These are phyloP conservation scores for Paratilapia polleni DNA, from an alignment of 2,113 vertebrate genomes.

Conservation along the genomic window DNA sequence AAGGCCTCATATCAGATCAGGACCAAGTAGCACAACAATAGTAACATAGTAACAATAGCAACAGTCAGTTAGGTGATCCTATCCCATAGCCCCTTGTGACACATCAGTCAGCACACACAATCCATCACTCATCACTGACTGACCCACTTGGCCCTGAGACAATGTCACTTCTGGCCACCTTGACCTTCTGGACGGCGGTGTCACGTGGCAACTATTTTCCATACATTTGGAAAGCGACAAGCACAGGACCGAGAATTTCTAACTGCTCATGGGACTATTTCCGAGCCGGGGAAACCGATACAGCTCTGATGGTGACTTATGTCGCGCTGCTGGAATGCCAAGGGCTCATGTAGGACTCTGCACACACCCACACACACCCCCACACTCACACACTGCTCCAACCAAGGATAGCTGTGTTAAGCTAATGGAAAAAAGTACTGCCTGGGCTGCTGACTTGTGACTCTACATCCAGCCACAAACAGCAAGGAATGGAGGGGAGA, in stretches of 20 bases:
- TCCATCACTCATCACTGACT: slow-evolving; percentile 52
- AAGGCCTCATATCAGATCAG: slow-evolving; percentile 17
- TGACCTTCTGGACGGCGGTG: not conserved
- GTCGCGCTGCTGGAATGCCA: slow-evolving; percentile 53
- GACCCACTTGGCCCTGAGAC: slow-evolving; percentile 62
- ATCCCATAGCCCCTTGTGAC: slow-evolving; percentile 24
- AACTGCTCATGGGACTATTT: slow-evolving; percentile 61
- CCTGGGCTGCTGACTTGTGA: slow-evolving; percentile 50
- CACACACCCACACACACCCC: not conserved
- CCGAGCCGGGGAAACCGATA: slow-evolving; percentile 57
- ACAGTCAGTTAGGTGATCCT: slow-evolving; percentile 15
- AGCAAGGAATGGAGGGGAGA: slow-evolving; percentile 28
- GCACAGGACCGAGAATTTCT: slow-evolving; percentile 39
- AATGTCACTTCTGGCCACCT: slow-evolving; percentile 25
- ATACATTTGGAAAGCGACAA: slow-evolving; percentile 57
- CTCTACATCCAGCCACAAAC: slow-evolving; percentile 46
- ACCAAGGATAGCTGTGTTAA: slow-evolving; percentile 64
- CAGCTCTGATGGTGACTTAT: slow-evolving; percentile 30
- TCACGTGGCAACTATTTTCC: slow-evolving; percentile 70
- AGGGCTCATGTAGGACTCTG: slow-evolving; percentile 50
- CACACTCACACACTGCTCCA: slow-evolving; percentile 15
- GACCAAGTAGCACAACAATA: slow-evolving; percentile 50
- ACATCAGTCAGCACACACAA: slow-evolving; percentile 48
- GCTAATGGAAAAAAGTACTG: slow-evolving; percentile 57
- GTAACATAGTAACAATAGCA: slow-evolving; percentile 44